These are phyloP conservation scores for Stichopus horrens DNA, from an alignment of 53 echinoderm and acorn worm genomes.

Conservation along the genomic window DNA sequence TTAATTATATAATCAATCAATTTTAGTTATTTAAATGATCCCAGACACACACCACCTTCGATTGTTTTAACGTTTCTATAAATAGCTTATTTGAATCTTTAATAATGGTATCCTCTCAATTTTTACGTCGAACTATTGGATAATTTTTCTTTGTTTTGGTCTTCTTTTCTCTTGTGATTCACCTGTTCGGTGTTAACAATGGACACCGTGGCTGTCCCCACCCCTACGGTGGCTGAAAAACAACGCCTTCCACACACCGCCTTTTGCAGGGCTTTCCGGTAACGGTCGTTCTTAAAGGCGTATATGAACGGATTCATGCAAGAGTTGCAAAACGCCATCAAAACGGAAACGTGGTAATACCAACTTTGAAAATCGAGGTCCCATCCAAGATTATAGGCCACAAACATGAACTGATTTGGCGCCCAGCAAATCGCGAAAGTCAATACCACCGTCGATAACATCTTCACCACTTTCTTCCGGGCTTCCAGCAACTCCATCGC, in stretches of 20 bases:
- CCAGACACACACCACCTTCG: no score
- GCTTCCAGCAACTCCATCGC: conserved; percentile 77
- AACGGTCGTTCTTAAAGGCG: conserved; percentile 81
- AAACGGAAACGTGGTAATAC: conserved; percentile 89
- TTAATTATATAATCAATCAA: no score
- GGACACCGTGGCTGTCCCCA: not conserved
- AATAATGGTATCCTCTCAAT: no score
- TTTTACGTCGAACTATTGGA: no score
- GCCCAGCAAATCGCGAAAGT: conserved; percentile 95
- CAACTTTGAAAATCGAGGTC: conserved; percentile 82
- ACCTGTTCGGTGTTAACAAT: conserved; percentile 7
- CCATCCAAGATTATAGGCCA: conserved; percentile 87
- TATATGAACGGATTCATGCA: conserved; percentile 98
- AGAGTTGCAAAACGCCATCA: conserved; percentile 85
- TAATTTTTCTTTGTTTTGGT: no score
- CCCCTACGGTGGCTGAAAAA: not conserved
- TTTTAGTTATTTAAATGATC: no score
- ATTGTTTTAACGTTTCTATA: no score
- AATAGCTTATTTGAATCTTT: no score
- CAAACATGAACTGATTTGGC: conserved; percentile 87
- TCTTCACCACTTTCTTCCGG: conserved; percentile 77
- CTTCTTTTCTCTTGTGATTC: not conserved
- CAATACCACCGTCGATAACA: conserved; percentile 74
- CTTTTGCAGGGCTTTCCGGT: conserved; percentile 66
- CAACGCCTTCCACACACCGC: conserved; percentile 51